These are phyloP conservation scores for Drosophila ercepeae DNA, from an alignment of 1,140 invertebrate genomes.

Conservation along the genomic window DNA sequence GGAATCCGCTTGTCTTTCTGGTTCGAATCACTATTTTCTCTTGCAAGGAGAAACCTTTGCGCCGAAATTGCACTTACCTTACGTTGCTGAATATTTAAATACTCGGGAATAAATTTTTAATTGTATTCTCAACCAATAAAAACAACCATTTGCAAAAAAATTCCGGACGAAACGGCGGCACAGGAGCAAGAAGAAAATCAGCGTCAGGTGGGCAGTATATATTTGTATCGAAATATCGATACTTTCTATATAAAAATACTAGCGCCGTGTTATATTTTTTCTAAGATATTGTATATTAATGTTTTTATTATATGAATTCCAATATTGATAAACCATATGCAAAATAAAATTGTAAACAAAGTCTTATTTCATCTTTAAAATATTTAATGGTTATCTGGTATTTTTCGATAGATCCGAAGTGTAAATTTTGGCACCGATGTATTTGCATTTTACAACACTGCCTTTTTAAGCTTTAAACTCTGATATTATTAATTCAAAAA, in stretches of 20 bases:
- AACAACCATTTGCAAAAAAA: slow-evolving; percentile 14
- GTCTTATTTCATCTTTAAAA: no score
- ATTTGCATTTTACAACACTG: not conserved
- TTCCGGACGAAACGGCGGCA: not conserved
- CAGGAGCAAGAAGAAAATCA: not conserved
- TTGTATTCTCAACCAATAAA: slow-evolving; percentile 71
- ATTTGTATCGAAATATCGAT: not conserved
- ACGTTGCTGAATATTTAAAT: slow-evolving; percentile 61
- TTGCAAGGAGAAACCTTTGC: slow-evolving; percentile 30
- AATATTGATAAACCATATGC: no score
- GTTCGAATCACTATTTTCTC: slow-evolving; percentile 21
- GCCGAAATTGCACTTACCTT: slow-evolving; percentile 50
- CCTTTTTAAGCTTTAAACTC: not conserved
- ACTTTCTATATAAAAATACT: not conserved
- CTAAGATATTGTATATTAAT: no score
- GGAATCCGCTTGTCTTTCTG: not conserved
- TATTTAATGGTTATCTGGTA: not conserved
- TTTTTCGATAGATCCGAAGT: not conserved
- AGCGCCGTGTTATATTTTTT: no score
- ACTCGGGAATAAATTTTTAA: slow-evolving; percentile 69
- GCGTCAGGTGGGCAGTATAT: not conserved
- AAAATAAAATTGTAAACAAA: no score
- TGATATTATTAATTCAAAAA: not conserved
- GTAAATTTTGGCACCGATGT: not conserved
- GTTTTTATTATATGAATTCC: no score